A percentile compares a stretch with the other conserved stretches of the same genome.
phyloP scores from a whole-genome alignment of 2,797 vertebrate species.

The Huso huso region DNA sequence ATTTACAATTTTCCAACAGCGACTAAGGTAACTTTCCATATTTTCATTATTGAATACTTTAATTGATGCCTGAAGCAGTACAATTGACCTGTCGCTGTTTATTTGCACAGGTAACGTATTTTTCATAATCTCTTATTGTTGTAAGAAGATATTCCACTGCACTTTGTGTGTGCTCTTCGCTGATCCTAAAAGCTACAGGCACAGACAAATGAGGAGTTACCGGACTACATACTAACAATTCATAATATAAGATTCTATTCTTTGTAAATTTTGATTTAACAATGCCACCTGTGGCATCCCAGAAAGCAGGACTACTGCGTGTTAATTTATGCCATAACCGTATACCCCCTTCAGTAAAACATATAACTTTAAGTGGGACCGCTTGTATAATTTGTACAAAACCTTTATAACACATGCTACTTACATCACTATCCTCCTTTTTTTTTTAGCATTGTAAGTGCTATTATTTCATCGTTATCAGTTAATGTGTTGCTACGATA shows the following conservation, averaged over 20 bases:
- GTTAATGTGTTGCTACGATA: too few relatives aligned
- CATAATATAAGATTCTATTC: neutral
- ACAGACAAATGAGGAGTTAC: neutral
- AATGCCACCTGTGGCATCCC: neutral
- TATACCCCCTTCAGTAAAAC: neutral
- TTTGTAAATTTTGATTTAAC: neutral
- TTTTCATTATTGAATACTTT: too few relatives aligned
- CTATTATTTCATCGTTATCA: too few relatives aligned
- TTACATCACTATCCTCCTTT: neutral
- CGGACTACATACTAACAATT: neutral
- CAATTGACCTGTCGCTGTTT: neutral
- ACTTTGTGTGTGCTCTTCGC: constrained; percentile 2
- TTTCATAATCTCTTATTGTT: neutral
- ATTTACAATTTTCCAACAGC: too few relatives aligned
- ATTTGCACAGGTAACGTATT: constrained; percentile 1
- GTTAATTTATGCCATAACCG: neutral
- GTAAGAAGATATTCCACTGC: neutral
- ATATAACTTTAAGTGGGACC: neutral
- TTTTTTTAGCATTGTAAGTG: too few relatives aligned
- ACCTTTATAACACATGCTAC: neutral
- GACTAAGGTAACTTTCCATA: too few relatives aligned
- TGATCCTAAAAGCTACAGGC: neutral
- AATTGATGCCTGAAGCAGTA: too few relatives aligned
- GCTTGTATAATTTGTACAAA: neutral
- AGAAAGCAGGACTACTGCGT: neutral